Conservation (phyloP, 2,113 vertebrate genomes). For the Psammodynastes pulverulentus region DNA sequence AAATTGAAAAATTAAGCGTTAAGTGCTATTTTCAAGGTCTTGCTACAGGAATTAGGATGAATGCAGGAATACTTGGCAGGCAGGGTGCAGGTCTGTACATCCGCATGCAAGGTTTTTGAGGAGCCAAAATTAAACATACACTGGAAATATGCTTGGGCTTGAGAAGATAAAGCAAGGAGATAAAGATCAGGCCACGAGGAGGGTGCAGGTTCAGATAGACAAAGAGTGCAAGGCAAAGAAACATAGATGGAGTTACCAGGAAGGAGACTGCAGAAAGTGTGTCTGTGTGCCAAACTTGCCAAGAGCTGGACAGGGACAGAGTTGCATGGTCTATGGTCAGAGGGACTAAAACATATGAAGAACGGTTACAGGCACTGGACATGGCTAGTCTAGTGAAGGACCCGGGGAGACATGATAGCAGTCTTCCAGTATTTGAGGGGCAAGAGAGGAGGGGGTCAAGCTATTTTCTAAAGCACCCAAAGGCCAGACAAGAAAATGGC, state of each 20-base stretch:
- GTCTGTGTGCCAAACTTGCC: background rate
- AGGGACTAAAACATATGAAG: too few species aligned
- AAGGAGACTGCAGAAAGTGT: background rate
- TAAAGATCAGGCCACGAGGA: background rate
- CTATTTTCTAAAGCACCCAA: too few species aligned
- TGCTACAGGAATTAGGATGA: background rate
- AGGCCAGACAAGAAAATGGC: too few species aligned
- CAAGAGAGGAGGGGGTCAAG: too few species aligned
- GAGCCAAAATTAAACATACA: background rate
- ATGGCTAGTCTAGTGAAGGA: too few species aligned
- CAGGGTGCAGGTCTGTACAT: background rate
- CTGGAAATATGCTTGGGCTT: background rate
- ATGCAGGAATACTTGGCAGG: background rate
- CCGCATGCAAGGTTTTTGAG: background rate
- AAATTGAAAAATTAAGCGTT: slow-evolving; percentile 9
- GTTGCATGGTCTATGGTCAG: background rate
- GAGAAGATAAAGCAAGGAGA: background rate
- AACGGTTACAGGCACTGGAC: too few species aligned
- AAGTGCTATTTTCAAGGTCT: background rate
- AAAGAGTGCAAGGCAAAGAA: background rate
- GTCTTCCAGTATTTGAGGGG: too few species aligned
- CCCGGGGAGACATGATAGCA: too few species aligned
- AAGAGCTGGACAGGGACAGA: background rate
- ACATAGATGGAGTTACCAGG: background rate
- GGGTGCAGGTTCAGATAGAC: background rate